Base-by-base conservation (phyloP, 2,888 invertebrate genomes). In the Pollenia angustigena region DNA sequence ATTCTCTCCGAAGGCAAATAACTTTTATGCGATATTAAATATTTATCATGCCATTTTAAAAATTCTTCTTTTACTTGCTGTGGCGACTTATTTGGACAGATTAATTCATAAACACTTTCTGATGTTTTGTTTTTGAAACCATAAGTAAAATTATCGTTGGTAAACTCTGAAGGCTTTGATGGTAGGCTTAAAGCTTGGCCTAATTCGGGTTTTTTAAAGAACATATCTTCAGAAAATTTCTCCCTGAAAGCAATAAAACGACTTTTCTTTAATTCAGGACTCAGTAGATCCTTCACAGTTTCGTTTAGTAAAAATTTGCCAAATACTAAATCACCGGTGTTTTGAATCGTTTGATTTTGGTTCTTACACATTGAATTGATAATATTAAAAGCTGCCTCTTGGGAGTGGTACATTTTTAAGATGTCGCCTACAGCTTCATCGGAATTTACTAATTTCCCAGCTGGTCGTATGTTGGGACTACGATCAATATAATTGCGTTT, bases 241-340 rank as follows among this genome's bases (percentile, higher is more conserved):
- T 93, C 93, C 60, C 90, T 91, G 78, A 93, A 92, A 11, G 87
- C 87, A 0, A 89, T 66, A 71, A 92, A 92, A 1, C 91, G 91
- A 1, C 91, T 91, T 83, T 92, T 93, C n/a, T 89, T 87, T 12
- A 89, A 83, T 60, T 92, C 92, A 0, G 90, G 85, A 60, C 88
- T 87, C 4, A 92, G 7, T 11, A 92, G 50, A 14, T 92, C 90
- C 10, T 89, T 89, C 3, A 92, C 46, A 64, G 76, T 89, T 3
- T 69, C 54, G 0, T 11, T 75, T 0, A 90, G 91, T 32, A 91
- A 71, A 32, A 78, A 75, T 11, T 71, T 90, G 6, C 88, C 74
- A 54, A 69, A 76, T 7, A 81, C 69, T 9, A 72, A 16, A 12
- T 40, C 50, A 7, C 48, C 52, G 16, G 83, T 12, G 23, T 79